Evolutionary conservation across 2,113 vertebrate genomes (phyloP).

Genomic region (Epinephelus moara): DNA sequence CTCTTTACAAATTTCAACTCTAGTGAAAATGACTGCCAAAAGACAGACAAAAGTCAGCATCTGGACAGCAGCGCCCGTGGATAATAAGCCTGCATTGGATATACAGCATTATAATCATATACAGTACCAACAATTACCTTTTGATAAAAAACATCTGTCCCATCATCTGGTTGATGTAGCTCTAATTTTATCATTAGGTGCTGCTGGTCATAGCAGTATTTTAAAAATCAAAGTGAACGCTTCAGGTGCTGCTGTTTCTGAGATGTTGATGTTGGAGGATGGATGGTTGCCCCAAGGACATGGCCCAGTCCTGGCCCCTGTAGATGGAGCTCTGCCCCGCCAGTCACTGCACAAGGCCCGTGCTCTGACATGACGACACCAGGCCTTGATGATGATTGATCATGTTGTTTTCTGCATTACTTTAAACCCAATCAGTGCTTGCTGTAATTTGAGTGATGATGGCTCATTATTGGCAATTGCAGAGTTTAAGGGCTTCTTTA

Average conservation of each 20-base stretch:
- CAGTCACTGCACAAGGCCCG: constrained; percentile 79
- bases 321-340: constrained; percentile 89
- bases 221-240: constrained; percentile 50
- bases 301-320: constrained; percentile 77
- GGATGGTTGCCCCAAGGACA: constrained; percentile 77
- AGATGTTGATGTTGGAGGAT: constrained; percentile 74
- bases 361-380: constrained; percentile 88
- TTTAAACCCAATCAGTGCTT: constrained; percentile 99
- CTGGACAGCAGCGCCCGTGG: constrained; percentile 43
- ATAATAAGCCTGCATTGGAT: constrained; percentile 58
- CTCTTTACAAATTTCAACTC: constrained; percentile 69
- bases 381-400: constrained; percentile 98
- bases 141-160: constrained; percentile 59
- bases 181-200: constrained; percentile 31
- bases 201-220: constrained; percentile 21
- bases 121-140: constrained; percentile 44
- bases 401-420: constrained; percentile 99
- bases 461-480: constrained; percentile 98
- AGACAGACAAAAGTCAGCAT: constrained; percentile 71
- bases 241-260: constrained; percentile 46
- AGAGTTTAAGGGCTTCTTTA: constrained; percentile 95
- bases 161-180: constrained; percentile 40
- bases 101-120: constrained; percentile 52
- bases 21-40: constrained; percentile 56
- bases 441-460: constrained; percentile 99